These are phyloP conservation scores for Hermodice carunculata DNA, from an alignment of 2,888 invertebrate genomes.

Conservation along the genomic window DNA sequence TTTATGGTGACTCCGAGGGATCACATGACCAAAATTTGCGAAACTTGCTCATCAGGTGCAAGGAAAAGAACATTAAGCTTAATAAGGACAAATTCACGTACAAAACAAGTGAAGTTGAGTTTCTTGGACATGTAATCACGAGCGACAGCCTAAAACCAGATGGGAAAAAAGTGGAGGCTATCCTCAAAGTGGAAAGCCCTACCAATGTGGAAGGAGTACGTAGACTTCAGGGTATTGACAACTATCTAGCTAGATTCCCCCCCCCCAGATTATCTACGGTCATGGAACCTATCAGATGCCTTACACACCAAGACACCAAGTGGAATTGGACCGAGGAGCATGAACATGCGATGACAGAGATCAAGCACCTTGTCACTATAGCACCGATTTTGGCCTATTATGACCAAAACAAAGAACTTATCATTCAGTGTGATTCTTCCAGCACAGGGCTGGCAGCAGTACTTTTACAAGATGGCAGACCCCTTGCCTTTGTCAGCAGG, in stretches of 20 bases:
- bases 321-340: too few species aligned
- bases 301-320: too few species aligned
- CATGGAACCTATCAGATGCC: too few species aligned
- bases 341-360: too few species aligned
- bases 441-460: constrained; percentile 34
- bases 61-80: constrained; percentile 2
- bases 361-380: too few species aligned
- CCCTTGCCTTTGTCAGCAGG: constrained; percentile 35
- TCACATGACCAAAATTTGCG: constrained; percentile 34
- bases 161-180: constrained; percentile 25
- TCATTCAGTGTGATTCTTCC: not conserved
- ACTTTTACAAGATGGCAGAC: constrained; percentile 34
- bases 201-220: constrained; percentile 26
- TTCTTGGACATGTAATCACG: constrained; percentile 24
- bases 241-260: constrained; percentile 26
- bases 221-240: constrained; percentile 29
- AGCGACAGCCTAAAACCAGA: constrained; percentile 23
- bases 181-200: constrained; percentile 29
- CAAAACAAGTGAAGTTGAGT: not conserved
- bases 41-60: constrained; percentile 12
- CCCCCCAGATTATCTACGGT: constrained; percentile 8
- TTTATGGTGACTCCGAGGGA: constrained; percentile 21
- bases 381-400: constrained; percentile 5
- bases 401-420: not conserved
- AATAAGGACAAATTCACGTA: constrained; percentile 13